phyloP scores from a whole-genome alignment of 2,888 invertebrate genomes.

The Xestoiulus laeticollis region DNA sequence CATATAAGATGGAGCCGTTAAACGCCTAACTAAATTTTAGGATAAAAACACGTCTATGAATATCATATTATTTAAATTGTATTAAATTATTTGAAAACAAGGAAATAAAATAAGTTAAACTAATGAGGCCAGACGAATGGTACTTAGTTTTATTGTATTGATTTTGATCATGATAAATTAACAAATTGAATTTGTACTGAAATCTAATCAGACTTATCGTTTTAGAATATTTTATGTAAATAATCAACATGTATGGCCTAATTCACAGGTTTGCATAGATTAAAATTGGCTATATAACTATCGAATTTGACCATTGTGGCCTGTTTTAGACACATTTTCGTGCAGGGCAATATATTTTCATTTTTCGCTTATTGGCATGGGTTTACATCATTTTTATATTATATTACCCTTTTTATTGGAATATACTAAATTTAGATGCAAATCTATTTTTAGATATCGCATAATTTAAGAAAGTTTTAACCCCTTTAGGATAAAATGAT shows the following conservation, averaged over 20 bases:
- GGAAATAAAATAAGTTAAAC: not conserved
- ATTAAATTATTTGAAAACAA: not conserved
- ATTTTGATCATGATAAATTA: not conserved
- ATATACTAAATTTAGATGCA: not conserved
- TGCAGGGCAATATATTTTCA: not conserved
- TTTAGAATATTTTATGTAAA: not conserved
- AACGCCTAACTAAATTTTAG: not conserved
- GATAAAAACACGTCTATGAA: not conserved
- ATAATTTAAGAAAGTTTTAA: not conserved
- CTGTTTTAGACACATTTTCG: not conserved
- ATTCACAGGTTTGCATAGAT: not conserved
- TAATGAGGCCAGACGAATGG: not conserved
- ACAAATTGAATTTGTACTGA: not conserved
- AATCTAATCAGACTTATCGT: not conserved
- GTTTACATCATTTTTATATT: not conserved
- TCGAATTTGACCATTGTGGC: not conserved
- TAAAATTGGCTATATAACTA: not conserved
- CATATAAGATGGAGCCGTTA: not conserved
- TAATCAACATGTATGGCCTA: not conserved
- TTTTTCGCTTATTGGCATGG: too few relatives aligned
- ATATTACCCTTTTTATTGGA: not conserved
- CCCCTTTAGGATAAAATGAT: not conserved
- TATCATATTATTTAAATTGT: not conserved
- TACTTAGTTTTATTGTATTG: not conserved
- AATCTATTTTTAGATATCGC: not conserved